These are phyloP conservation scores for Sericinus montela DNA, from an alignment of 2,888 invertebrate species.

Conservation along the genomic window DNA sequence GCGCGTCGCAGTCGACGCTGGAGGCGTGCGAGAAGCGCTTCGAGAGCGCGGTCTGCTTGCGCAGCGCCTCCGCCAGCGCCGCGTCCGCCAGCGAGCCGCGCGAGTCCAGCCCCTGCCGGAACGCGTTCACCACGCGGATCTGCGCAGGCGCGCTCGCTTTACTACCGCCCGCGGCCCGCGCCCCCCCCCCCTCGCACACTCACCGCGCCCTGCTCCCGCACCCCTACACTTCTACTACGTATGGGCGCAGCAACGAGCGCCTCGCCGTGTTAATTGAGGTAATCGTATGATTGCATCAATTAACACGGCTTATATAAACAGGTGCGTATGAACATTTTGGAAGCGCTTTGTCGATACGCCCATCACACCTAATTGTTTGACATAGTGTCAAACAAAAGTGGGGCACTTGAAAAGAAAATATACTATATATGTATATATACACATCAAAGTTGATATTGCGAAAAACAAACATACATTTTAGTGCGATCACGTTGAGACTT, in stretches of 20 bases:
- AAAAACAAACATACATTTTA: background rate
- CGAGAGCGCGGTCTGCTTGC: slow-evolving; percentile 94
- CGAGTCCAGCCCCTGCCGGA: slow-evolving; percentile 99
- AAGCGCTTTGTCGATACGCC: slow-evolving; percentile 1
- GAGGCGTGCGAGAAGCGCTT: slow-evolving; percentile 94
- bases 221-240: background rate
- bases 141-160: slow-evolving; percentile 72
- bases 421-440: slow-evolving; percentile 1
- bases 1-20: slow-evolving; percentile 93
- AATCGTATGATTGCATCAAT: too few relatives aligned
- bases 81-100: slow-evolving; percentile 96
- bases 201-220: slow-evolving; percentile 19
- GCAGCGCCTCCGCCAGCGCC: slow-evolving; percentile 94
- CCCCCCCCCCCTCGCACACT: slow-evolving; percentile 27
- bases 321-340: background rate
- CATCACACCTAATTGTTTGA: background rate
- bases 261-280: too few relatives aligned
- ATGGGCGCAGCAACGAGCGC: slow-evolving; percentile 4
- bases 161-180: slow-evolving; percentile 20
- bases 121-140: slow-evolving; percentile 99
- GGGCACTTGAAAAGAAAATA: background rate
- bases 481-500: slow-evolving; percentile 1
- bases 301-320: too few relatives aligned
- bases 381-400: background rate
- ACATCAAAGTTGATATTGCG: background rate